phyloP scores from a whole-genome alignment of 2,797 vertebrate species.

The Astyanax mexicanus region DNA sequence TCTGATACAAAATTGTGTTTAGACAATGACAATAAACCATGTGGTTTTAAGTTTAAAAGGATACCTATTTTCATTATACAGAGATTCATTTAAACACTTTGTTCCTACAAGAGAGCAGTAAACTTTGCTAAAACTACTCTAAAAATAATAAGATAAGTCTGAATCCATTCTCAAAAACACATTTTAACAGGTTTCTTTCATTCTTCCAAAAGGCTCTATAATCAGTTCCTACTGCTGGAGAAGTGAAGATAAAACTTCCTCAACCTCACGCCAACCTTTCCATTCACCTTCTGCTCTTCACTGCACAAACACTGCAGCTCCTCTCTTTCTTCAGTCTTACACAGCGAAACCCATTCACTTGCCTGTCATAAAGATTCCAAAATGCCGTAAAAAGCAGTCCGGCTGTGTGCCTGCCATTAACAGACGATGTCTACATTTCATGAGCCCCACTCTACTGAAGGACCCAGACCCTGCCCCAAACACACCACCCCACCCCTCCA shows the following conservation, averaged over 20 bases:
- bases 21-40: too few relatives aligned
- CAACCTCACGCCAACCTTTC: slow-evolving; percentile 28
- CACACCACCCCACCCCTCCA: slow-evolving; percentile 58
- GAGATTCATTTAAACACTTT: too few relatives aligned
- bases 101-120: background rate
- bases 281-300: slow-evolving; percentile 40
- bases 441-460: slow-evolving; percentile 56
- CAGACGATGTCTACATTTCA: slow-evolving; percentile 64
- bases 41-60: too few relatives aligned
- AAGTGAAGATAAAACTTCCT: slow-evolving; percentile 28
- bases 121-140: background rate
- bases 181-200: slow-evolving; percentile 26
- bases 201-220: slow-evolving; percentile 11
- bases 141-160: too few relatives aligned
- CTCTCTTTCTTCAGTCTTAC: slow-evolving; percentile 49
- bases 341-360: slow-evolving; percentile 71
- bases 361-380: slow-evolving; percentile 82
- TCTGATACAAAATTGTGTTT: too few relatives aligned
- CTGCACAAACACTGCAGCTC: slow-evolving; percentile 44
- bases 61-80: too few relatives aligned
- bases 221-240: slow-evolving; percentile 7
- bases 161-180: background rate
- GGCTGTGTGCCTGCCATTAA: slow-evolving; percentile 66
- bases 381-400: slow-evolving; percentile 79
- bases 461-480: slow-evolving; percentile 22